Percentiles rank a stretch among this genome's conserved stretches.
Evolutionary conservation across 2,888 invertebrate genomes (phyloP).

Genomic region (Spilarctia lutea): DNA sequence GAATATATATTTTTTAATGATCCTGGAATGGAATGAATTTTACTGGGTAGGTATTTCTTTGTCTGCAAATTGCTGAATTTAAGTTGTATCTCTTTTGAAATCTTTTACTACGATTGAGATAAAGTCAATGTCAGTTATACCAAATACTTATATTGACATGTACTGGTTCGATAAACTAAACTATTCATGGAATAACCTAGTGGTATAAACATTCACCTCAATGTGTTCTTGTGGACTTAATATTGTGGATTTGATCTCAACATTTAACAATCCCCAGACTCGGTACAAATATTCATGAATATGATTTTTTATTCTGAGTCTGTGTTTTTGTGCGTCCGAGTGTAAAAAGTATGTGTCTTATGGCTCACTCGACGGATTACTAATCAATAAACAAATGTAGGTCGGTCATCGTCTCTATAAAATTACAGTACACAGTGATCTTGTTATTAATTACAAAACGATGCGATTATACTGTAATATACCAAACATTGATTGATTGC

Average conservation of each 20-base stretch:
- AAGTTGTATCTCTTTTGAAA: background rate
- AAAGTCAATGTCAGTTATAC: too few relatives aligned
- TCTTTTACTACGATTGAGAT: too few relatives aligned
- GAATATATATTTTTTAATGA: slow-evolving; percentile 36
- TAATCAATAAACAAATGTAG: background rate
- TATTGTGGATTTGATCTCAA: too few relatives aligned
- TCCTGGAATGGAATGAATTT: background rate
- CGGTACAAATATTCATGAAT: too few relatives aligned
- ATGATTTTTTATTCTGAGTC: background rate
- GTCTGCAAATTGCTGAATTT: background rate
- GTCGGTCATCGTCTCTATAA: background rate
- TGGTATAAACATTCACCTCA: too few relatives aligned
- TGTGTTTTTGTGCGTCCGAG: background rate
- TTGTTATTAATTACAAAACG: background rate
- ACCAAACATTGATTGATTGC: slow-evolving; percentile 24
- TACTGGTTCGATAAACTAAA: too few relatives aligned
- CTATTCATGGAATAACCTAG: too few relatives aligned
- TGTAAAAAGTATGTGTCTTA: background rate
- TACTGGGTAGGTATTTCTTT: background rate
- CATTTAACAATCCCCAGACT: too few relatives aligned
- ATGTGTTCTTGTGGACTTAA: too few relatives aligned
- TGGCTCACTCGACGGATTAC: background rate
- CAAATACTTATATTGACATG: too few relatives aligned
- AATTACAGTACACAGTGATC: background rate
- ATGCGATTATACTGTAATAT: slow-evolving; percentile 13